A percentile compares a stretch with the other conserved stretches of the same genome.
phyloP scores from a whole-genome alignment of 2,888 invertebrate species.

The Aproaerema taeniolella region DNA sequence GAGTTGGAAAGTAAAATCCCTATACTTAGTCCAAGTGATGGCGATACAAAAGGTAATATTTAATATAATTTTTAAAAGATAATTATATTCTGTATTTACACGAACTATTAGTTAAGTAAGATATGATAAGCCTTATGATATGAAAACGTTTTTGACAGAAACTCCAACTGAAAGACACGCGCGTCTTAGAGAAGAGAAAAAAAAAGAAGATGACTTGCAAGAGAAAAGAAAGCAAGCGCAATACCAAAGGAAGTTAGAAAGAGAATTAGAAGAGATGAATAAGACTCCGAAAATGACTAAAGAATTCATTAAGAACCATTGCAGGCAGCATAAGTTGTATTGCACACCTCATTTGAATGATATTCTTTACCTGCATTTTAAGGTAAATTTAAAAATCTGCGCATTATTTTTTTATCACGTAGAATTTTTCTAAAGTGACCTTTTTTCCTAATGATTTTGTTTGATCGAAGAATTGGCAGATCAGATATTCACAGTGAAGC shows the following conservation, averaged over 20 bases:
- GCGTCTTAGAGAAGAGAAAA: constrained; percentile 24
- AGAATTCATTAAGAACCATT: constrained; percentile 86
- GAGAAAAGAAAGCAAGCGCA: constrained; percentile 41
- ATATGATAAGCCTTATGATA: too few relatives aligned
- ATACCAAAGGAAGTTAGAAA: constrained; percentile 46
- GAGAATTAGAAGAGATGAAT: constrained; percentile 55
- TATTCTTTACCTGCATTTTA: constrained; percentile 95
- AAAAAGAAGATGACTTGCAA: constrained; percentile 37
- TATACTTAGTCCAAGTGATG: constrained; percentile 17
- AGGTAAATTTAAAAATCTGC: constrained; percentile 69
- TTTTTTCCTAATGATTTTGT: background rate
- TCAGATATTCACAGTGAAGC: too few relatives aligned
- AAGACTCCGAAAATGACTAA: constrained; percentile 84
- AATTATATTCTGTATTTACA: too few relatives aligned
- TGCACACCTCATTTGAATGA: constrained; percentile 93
- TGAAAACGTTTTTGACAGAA: background rate
- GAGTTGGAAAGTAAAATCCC: constrained; percentile 6
- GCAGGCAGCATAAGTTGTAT: constrained; percentile 90
- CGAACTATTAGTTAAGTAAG: too few relatives aligned
- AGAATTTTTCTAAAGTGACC: background rate
- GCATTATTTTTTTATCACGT: background rate
- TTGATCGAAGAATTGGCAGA: too few relatives aligned
- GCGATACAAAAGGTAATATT: constrained; percentile 18
- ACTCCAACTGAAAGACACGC: background rate
- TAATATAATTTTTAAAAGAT: too few relatives aligned